These are phyloP conservation scores for Copidosoma aretas DNA, from an alignment of 2,888 invertebrate genomes.

Conservation along the genomic window DNA sequence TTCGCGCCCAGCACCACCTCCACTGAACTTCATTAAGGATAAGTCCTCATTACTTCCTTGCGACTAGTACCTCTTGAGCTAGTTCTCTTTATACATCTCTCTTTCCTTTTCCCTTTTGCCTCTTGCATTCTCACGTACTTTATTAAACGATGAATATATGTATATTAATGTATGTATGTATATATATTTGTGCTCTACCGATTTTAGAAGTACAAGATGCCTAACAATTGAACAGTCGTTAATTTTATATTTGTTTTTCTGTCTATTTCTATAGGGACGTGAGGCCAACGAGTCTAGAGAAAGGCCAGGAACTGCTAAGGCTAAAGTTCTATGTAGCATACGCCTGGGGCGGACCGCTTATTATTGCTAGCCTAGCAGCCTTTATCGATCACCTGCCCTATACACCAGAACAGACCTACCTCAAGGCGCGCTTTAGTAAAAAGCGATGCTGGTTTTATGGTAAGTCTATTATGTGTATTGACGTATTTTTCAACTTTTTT, in stretches of 20 bases:
- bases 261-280: slow-evolving; percentile 70
- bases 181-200: too few relatives aligned
- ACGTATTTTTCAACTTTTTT: too few relatives aligned
- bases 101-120: background rate
- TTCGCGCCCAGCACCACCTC: background rate
- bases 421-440: slow-evolving; percentile 81
- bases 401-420: slow-evolving; percentile 66
- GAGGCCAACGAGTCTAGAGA: slow-evolving; percentile 83
- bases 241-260: background rate
- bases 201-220: background rate
- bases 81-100: background rate
- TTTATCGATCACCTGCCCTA: slow-evolving; percentile 74
- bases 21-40: slow-evolving; percentile 5
- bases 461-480: slow-evolving; percentile 57
- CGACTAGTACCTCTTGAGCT: background rate
- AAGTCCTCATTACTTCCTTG: slow-evolving; percentile 6
- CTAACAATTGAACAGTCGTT: slow-evolving; percentile 24
- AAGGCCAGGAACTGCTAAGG: slow-evolving; percentile 82
- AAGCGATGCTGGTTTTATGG: slow-evolving; percentile 86
- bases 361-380: slow-evolving; percentile 77
- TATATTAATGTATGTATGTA: too few relatives aligned
- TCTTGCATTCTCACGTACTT: too few relatives aligned
- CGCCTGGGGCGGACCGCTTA: slow-evolving; percentile 84
- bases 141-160: background rate
- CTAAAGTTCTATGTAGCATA: slow-evolving; percentile 81